Evolutionary conservation across 35 echinoderm and acorn worm genomes (phyloP), one percentile per base, ranked within the genome.

Genomic region (Apostichopus japonicus): DNA sequence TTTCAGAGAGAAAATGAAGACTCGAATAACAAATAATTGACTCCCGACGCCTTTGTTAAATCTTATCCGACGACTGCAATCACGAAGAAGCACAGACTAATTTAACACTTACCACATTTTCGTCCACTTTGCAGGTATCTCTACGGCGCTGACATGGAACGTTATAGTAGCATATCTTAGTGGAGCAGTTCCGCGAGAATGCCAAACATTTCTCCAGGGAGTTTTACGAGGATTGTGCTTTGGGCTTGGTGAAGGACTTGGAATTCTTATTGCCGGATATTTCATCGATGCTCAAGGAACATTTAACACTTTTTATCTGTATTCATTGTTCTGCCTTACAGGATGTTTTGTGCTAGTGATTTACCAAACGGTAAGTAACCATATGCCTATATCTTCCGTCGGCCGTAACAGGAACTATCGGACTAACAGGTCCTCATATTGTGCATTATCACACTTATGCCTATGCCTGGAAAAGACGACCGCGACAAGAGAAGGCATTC

Each of bases 101-200:
- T 33, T 33, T 33, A 33, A 33, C 2, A 33, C 27, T 33, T 33
- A 33, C 27, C 27, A 33, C 27, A 33, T 33, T 33, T 33, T 33
- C 27, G 27, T 33, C 27, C 27, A 33, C 27, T 33, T 33, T 33
- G 27, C 86, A 98, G 96, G 96, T 5, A 94, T 98, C 72, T 95
- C 96, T 22, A 87, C 90, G 24, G 96, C 96, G 16, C 77, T 95
- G 21, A 94, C 94, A 23, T 98, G 96, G 96, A 98, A 95, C 75
- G 90, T 95, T 33, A 72, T 98, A 15, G 92, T 93, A 59, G 80
- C 92, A 1, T 93, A 91, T 52, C 24, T 98, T 54, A 93, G 92
- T 79, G 75, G 56, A 63, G 82, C 95, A 10, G 94, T 98, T 23
- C 92, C 92, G 53, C 78, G 90, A 24, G 92, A 98, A 22, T 92